phyloP scores from a whole-genome alignment of 2,113 vertebrate genomes.

The Coryphaenoides rupestris region DNA sequence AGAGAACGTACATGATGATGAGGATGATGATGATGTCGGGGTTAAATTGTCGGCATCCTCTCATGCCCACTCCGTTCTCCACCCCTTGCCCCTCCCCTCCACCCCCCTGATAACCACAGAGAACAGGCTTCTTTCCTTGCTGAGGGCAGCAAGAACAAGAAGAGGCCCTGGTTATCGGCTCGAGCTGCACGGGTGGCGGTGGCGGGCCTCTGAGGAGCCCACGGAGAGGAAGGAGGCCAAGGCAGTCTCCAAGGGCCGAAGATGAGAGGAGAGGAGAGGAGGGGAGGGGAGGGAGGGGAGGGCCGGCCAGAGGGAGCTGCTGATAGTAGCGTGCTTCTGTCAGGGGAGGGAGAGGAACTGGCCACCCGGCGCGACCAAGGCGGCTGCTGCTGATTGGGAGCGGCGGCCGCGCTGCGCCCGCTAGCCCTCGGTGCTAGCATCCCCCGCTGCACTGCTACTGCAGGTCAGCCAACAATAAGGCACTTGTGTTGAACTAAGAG shows the following conservation, averaged over 20 bases:
- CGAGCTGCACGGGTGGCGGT: neutral
- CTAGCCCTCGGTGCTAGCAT: no score
- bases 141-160: slow-evolving; percentile 31
- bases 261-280: slow-evolving; percentile 26
- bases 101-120: neutral
- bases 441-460: no score
- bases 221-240: neutral
- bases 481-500: no score
- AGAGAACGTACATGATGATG: no score
- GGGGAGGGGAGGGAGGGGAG: slow-evolving; percentile 27
- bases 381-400: slow-evolving; percentile 39
- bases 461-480: no score
- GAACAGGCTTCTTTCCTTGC: neutral
- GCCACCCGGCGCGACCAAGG: slow-evolving; percentile 29
- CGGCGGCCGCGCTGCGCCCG: no score
- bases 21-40: no score
- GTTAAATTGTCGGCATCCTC: no score
- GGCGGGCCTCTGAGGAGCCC: neutral
- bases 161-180: slow-evolving; percentile 9
- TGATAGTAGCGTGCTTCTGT: no score
- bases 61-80: no score
- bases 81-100: neutral
- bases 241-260: neutral
- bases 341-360: slow-evolving; percentile 24
- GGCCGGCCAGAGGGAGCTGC: no score